A percentile compares a stretch with the other conserved stretches of the same genome.
These are phyloP conservation scores for Australoheros scitulus DNA, from an alignment of 2,113 vertebrate species.

Conservation along the genomic window DNA sequence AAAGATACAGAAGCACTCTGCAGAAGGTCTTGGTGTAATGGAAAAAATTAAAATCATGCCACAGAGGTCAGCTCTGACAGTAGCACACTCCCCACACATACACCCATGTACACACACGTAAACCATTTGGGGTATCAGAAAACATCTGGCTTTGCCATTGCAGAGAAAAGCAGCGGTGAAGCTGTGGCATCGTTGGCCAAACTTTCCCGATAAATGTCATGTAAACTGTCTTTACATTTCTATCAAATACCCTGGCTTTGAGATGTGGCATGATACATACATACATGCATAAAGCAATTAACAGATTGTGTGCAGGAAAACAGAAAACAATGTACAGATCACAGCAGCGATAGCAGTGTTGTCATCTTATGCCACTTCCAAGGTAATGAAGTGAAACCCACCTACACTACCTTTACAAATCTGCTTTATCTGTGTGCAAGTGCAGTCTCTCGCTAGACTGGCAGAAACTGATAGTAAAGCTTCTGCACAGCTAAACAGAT, in stretches of 20 bases:
- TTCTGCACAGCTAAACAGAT: background rate
- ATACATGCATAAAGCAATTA: background rate
- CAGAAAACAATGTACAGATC: constrained; percentile 8
- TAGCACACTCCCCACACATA: constrained; percentile 1
- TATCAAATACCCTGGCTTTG: background rate
- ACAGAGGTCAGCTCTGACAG: constrained; percentile 17
- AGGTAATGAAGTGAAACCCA: constrained; percentile 31
- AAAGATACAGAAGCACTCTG: background rate
- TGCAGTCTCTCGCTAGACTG: background rate
- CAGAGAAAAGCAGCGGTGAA: background rate
- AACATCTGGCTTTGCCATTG: constrained; percentile 51
- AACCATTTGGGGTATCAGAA: constrained; percentile 32
- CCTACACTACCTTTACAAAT: constrained; percentile 14
- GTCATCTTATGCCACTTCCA: constrained; percentile 5
- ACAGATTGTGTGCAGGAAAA: background rate
- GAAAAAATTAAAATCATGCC: constrained; percentile 39
- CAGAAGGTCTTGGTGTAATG: constrained; percentile 29
- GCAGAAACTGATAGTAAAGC: background rate
- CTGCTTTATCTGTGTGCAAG: constrained; percentile 21
- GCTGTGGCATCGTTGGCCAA: constrained; percentile 28
- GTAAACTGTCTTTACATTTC: background rate
- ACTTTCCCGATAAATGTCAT: constrained; percentile 16
- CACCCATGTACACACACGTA: background rate
- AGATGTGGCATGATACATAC: background rate
- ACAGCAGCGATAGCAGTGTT: constrained; percentile 17